Evolutionary conservation across 2,113 vertebrate species (phyloP).

Genomic region (Crocuta crocuta): DNA sequence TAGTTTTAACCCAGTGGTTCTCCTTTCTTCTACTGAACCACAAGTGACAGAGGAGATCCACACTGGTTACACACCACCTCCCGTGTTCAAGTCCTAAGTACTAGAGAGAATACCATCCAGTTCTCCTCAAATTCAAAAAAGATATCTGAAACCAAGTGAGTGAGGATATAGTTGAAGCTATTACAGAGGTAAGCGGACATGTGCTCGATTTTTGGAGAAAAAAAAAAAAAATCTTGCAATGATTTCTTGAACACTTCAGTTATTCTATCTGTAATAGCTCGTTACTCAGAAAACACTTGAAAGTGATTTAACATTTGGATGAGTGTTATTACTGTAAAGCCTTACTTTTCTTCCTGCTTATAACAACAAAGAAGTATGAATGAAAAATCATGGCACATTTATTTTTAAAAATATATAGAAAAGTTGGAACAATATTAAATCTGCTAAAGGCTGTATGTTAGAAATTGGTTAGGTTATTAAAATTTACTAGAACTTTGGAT

Average conservation of each 20-base stretch:
- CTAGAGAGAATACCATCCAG: background rate
- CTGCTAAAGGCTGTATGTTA: background rate
- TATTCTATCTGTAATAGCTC: background rate
- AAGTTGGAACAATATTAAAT: background rate
- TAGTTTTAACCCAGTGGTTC: background rate
- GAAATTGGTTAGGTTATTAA: conserved; percentile 18
- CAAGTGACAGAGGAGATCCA: background rate
- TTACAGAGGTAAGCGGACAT: conserved; percentile 2
- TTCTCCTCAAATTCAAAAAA: conserved; percentile 51
- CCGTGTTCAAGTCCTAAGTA: background rate
- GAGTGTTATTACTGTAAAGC: background rate
- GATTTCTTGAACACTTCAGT: conserved; percentile 35
- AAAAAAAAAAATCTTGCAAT: background rate
- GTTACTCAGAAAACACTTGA: conserved; percentile 27
- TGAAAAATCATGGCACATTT: background rate
- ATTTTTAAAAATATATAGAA: conserved; percentile 38
- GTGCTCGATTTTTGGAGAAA: background rate
- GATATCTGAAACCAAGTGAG: background rate
- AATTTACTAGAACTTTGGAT: background rate
- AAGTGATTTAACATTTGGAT: conserved; percentile 18
- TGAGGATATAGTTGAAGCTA: background rate
- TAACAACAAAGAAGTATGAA: conserved; percentile 20
- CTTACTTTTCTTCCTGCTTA: background rate
- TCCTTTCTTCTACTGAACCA: background rate
- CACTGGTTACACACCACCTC: background rate